Evolutionary conservation across 35 echinoderm and acorn worm species (phyloP).

Genomic region (Ophioderma brevispina): DNA sequence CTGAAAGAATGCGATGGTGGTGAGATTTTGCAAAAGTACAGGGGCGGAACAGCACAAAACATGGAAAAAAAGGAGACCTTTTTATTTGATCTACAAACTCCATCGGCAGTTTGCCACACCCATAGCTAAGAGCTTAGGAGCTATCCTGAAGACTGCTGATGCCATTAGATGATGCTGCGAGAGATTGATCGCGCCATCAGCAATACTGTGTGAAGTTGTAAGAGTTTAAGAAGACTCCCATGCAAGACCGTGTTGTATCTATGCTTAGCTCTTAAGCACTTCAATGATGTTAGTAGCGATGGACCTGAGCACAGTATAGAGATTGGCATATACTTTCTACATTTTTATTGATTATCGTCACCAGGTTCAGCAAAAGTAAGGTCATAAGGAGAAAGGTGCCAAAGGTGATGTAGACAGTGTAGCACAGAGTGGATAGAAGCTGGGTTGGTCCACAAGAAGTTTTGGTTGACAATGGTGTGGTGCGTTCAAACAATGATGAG

Average conservation of each 20-base stretch:
- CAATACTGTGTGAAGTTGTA: conserved; percentile 62
- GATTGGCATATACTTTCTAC: conserved; percentile 50
- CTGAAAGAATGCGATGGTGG: conserved; percentile 33
- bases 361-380: conserved; percentile 54
- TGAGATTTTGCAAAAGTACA: conserved; percentile 29
- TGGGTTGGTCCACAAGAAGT: conserved; percentile 59
- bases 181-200: conserved; percentile 13
- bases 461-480: conserved; percentile 19
- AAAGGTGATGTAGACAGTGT: conserved; percentile 43
- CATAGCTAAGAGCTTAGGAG: conserved; percentile 9
- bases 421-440: conserved; percentile 58
- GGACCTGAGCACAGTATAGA: conserved; percentile 38
- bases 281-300: conserved; percentile 43
- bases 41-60: conserved; percentile 17
- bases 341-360: conserved; percentile 45
- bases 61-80: conserved; percentile 29
- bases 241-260: conserved; percentile 39
- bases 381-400: conserved; percentile 33
- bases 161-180: not conserved
- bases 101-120: conserved; percentile 24
- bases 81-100: conserved; percentile 6
- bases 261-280: conserved; percentile 47
- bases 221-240: conserved; percentile 56
- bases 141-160: conserved; percentile 29
- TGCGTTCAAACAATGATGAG: conserved; percentile 17